Base-by-base conservation (phyloP, 1,140 invertebrate species). In the Tetranychus cinnabarinus region DNA sequence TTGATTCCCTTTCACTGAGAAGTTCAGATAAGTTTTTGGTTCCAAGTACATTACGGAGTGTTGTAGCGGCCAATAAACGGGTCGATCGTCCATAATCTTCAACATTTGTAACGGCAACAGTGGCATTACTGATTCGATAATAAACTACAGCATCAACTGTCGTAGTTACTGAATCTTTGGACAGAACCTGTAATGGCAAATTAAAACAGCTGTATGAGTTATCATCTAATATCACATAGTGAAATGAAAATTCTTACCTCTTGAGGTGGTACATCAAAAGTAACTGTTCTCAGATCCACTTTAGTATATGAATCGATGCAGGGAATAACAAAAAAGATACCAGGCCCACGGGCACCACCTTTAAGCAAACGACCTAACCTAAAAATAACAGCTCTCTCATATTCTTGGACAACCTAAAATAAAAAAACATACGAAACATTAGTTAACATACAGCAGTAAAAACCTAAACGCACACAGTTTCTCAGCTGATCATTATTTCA, bases 101-200 rank as follows among this genome's bases (percentile, higher is more conserved):
- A 42, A 97, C 91, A 72, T 96, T 96, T 42, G 88, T 88, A 65
- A 97, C 89, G 50, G 89, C 92, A 60, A 95, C 86, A 1, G 88
- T 93, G 13, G 92, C 89, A 73, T 96, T 93, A 68, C 85, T 88
- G 13, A 82, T 78, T 35, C 78, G 68, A 66, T 75, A 78, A 65
- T 77, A 79, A 15, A 78, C 76, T 3, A 79, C 86, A 3, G 88
- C 89, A 71, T 93, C 88, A 13, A 92, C 88, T 7, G 83, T 82
- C 0, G 92, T 87, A 0, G 88, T 95, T 1, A 93, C 88, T 0
- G 85, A 88, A 42, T 42, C 39, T 42, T 42, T 42, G 0, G 39
- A 42, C 10, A 42, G 10, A 42, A 42, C 10, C 39, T 42, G 39
- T 42, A 6, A 10, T 6, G 5, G 5, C 5, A 10, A 75, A 58